These are phyloP conservation scores for Bathynomus jamesi DNA, from an alignment of 1,140 invertebrate genomes.

Conservation along the genomic window DNA sequence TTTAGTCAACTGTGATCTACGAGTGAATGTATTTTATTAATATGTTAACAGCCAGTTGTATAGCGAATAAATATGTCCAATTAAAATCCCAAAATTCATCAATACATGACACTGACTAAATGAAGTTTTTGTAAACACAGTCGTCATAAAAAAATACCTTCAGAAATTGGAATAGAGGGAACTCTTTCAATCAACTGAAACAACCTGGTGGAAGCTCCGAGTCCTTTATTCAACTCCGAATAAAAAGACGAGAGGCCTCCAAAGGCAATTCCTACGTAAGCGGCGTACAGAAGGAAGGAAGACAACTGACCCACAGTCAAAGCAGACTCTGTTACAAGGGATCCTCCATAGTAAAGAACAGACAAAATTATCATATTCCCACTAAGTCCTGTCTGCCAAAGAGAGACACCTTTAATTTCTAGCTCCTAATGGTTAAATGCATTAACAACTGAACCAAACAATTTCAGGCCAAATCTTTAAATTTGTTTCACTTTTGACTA, in stretches of 20 bases:
- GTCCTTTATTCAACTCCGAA: constrained; percentile 82
- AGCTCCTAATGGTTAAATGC: not conserved
- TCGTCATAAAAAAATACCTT: too few species aligned
- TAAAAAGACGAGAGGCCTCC: constrained; percentile 78
- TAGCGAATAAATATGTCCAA: too few species aligned
- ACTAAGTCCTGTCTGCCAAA: constrained; percentile 70
- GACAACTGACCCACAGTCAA: constrained; percentile 84
- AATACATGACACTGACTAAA: too few species aligned
- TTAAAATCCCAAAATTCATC: too few species aligned
- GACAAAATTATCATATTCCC: constrained; percentile 86
- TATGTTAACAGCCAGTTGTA: too few species aligned
- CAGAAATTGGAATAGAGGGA: constrained; percentile 60
- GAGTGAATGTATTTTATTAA: too few species aligned
- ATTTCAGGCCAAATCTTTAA: too few species aligned
- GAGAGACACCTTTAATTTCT: not conserved
- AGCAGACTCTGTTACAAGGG: constrained; percentile 69
- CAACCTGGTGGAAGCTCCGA: constrained; percentile 79
- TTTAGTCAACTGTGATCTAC: too few species aligned
- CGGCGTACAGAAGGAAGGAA: constrained; percentile 84
- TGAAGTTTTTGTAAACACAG: too few species aligned
- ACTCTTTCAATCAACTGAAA: constrained; percentile 81
- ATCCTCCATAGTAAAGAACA: constrained; percentile 87
- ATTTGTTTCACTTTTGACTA: too few species aligned
- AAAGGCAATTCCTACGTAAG: constrained; percentile 79
- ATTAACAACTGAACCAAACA: too few species aligned